Evolutionary conservation across 1,140 invertebrate genomes (phyloP).

Genomic region (Xylocopa sonorina): DNA sequence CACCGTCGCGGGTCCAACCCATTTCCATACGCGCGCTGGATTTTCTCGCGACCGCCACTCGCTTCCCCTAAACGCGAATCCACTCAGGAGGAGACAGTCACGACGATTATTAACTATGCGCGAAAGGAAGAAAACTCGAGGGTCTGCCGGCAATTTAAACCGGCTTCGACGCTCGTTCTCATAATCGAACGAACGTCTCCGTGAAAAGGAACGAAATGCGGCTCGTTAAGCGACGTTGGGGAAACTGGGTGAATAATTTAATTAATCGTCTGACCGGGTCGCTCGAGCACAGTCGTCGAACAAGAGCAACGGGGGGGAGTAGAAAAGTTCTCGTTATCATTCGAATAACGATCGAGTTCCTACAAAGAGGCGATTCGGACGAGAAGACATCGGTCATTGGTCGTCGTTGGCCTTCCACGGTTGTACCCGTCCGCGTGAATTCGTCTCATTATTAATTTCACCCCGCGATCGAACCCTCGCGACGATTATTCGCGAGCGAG

Average conservation of each 20-base stretch:
- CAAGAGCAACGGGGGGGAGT: background rate
- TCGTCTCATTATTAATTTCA: no score
- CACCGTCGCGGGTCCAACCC: conserved; percentile 1
- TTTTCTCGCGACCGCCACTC: background rate
- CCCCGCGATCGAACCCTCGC: conserved; percentile 8
- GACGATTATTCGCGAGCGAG: conserved; percentile 27
- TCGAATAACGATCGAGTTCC: conserved; percentile 13
- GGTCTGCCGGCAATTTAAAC: background rate
- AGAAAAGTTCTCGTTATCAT: conserved; percentile 45
- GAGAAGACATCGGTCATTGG: conserved; percentile 16
- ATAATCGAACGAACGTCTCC: background rate
- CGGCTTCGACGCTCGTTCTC: background rate
- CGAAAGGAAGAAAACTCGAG: conserved; percentile 4
- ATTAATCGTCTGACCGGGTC: conserved; percentile 28
- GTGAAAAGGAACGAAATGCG: conserved; percentile 4
- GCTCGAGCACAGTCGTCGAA: background rate
- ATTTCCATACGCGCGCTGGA: conserved; percentile 24
- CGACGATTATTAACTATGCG: background rate
- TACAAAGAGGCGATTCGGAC: conserved; percentile 22
- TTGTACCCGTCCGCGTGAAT: no score
- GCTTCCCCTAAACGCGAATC: no score
- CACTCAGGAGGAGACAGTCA: no score
- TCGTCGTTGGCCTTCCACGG: background rate
- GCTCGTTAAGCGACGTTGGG: conserved; percentile 33
- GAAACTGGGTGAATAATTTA: conserved; percentile 42